phyloP scores from a whole-genome alignment of 2,888 invertebrate species.

The Luperina nickerlii region DNA sequence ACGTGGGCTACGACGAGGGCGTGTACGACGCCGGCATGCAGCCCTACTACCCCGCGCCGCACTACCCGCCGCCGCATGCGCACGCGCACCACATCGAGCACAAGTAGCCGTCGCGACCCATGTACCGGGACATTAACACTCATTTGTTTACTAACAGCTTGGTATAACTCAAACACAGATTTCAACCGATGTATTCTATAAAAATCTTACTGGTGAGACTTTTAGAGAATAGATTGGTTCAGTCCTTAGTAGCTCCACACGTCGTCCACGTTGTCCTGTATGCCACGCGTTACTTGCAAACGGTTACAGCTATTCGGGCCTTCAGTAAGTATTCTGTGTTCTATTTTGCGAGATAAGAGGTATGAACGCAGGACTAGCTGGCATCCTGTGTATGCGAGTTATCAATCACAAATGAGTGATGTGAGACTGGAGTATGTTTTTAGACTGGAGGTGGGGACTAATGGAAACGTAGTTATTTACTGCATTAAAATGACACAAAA shows the following conservation, averaged over 20 bases:
- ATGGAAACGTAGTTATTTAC: neutral
- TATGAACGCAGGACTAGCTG: neutral
- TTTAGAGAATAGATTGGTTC: neutral
- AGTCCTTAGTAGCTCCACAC: neutral
- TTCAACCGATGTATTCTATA: neutral
- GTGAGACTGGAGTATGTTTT: constrained; percentile 8
- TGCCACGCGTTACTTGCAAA: no score
- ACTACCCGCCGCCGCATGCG: constrained; percentile 58
- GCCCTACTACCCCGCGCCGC: constrained; percentile 71
- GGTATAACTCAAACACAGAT: neutral
- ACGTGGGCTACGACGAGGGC: constrained; percentile 83
- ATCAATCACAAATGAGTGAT: constrained; percentile 20
- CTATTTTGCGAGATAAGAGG: neutral
- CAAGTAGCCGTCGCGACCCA: constrained; percentile 69
- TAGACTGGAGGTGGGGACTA: neutral
- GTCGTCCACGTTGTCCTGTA: neutral
- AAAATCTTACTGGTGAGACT: neutral
- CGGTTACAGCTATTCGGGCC: no score
- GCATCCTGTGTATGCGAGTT: constrained; percentile 5
- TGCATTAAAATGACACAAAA: neutral
- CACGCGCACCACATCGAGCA: constrained; percentile 71
- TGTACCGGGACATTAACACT: neutral
- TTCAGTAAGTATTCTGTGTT: neutral
- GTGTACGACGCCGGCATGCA: constrained; percentile 78
- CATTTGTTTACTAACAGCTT: constrained; percentile 4